Evolutionary conservation across 2,113 vertebrate species (phyloP).

Genomic region (Beaufortia kweichowensis): DNA sequence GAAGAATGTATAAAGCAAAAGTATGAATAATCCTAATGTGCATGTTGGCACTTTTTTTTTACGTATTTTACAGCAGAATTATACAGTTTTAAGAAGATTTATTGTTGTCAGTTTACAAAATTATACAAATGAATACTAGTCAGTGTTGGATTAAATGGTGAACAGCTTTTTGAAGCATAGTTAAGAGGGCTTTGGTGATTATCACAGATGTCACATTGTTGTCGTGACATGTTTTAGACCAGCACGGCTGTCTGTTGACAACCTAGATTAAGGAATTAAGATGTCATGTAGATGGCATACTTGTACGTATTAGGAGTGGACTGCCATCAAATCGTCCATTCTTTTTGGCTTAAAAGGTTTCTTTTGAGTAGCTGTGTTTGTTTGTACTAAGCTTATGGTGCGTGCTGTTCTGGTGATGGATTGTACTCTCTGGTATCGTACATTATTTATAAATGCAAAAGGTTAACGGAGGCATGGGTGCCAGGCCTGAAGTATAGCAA

Average conservation of each 20-base stretch:
- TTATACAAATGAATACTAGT: too few species aligned
- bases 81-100: too few species aligned
- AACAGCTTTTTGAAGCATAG: not conserved
- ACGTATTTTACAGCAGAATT: too few species aligned
- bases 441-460: constrained; percentile 57
- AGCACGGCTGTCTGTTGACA: constrained; percentile 34
- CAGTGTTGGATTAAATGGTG: too few species aligned
- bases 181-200: not conserved
- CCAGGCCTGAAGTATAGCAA: not conserved
- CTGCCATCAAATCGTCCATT: constrained; percentile 16
- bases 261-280: constrained; percentile 50
- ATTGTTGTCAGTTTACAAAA: not conserved
- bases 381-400: constrained; percentile 30
- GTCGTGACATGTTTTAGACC: constrained; percentile 12
- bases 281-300: constrained; percentile 26
- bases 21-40: not conserved
- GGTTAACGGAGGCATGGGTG: constrained; percentile 24
- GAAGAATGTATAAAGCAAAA: not conserved
- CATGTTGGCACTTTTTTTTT: too few species aligned
- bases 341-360: constrained; percentile 4
- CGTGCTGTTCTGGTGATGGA: constrained; percentile 11
- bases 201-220: not conserved
- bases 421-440: constrained; percentile 22
- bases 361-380: constrained; percentile 14
- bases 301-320: constrained; percentile 42